phyloP scores from a whole-genome alignment of 2,888 invertebrate species.

The Nematopogon swammerdamellus region DNA sequence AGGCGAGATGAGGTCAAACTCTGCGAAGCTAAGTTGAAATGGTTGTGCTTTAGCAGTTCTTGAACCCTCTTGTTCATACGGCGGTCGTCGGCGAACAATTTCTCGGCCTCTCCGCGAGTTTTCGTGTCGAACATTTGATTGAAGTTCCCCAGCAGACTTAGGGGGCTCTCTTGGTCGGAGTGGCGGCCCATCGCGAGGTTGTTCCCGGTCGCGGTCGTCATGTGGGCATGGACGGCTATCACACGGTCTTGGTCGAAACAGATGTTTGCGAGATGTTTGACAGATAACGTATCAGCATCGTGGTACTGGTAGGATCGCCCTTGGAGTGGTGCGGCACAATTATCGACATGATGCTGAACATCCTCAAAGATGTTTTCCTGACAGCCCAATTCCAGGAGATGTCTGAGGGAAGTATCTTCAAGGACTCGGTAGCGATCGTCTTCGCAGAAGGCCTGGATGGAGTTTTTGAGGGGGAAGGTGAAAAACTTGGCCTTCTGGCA shows the following conservation, averaged over 20 bases:
- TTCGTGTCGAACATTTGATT: conserved; percentile 43
- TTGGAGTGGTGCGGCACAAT: conserved; percentile 30
- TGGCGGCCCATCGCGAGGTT: conserved; percentile 23
- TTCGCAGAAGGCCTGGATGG: conserved; percentile 25
- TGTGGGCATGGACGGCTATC: conserved; percentile 19
- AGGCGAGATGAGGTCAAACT: conserved; percentile 25
- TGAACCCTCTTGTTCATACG: conserved; percentile 27
- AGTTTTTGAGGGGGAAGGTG: conserved; percentile 24
- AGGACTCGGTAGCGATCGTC: conserved; percentile 26
- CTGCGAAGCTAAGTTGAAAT: conserved; percentile 29
- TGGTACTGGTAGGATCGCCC: conserved; percentile 36
- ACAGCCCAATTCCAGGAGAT: conserved; percentile 42
- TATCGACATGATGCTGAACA: conserved; percentile 36
- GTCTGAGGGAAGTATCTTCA: conserved; percentile 20
- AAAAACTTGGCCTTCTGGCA: conserved; percentile 36
- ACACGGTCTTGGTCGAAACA: conserved; percentile 40
- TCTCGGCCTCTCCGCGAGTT: conserved; percentile 31
- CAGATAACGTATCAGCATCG: conserved; percentile 11
- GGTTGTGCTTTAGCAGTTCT: conserved; percentile 29
- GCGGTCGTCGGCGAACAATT: conserved; percentile 34
- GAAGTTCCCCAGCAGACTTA: conserved; percentile 43
- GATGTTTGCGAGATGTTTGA: conserved; percentile 30
- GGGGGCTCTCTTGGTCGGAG: conserved; percentile 18
- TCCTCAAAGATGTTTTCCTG: conserved; percentile 43
- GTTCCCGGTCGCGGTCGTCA: conserved; percentile 18